Conservation (phyloP, 2,888 invertebrate species). For the Heliconius hortense region DNA sequence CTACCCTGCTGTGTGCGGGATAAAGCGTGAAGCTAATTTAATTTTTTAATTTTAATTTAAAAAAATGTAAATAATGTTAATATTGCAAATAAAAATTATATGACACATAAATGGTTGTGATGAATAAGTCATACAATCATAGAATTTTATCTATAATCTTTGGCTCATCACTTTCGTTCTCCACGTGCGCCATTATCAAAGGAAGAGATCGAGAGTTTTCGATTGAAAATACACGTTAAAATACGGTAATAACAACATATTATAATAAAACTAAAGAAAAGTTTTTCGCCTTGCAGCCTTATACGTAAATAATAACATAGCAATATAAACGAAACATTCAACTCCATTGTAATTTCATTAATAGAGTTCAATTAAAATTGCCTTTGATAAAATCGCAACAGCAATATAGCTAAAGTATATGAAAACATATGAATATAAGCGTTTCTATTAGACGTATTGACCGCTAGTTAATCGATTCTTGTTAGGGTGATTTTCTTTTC, state of each 20-base stretch:
- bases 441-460: background rate
- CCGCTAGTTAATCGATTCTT: background rate
- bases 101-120: conserved; percentile 1
- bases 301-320: background rate
- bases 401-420: background rate
- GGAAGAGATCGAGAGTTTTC: background rate
- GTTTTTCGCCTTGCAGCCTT: background rate
- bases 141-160: conserved; percentile 10
- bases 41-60: too few relatives aligned
- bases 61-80: background rate
- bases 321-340: background rate
- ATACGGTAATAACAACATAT: background rate
- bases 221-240: background rate
- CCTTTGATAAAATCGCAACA: conserved; percentile 12
- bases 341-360: conserved; percentile 4
- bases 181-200: background rate
- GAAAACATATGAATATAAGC: background rate
- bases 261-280: background rate
- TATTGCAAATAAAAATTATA: background rate
- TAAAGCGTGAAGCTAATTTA: too few relatives aligned
- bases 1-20: too few relatives aligned
- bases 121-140: conserved; percentile 1
- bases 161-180: background rate
- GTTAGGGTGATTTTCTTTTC: background rate
- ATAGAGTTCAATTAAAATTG: conserved; percentile 9